A percentile compares a stretch with the other conserved stretches of the same genome.
phyloP scores from a whole-genome alignment of 2,888 invertebrate genomes.

The Xanthia togata region DNA sequence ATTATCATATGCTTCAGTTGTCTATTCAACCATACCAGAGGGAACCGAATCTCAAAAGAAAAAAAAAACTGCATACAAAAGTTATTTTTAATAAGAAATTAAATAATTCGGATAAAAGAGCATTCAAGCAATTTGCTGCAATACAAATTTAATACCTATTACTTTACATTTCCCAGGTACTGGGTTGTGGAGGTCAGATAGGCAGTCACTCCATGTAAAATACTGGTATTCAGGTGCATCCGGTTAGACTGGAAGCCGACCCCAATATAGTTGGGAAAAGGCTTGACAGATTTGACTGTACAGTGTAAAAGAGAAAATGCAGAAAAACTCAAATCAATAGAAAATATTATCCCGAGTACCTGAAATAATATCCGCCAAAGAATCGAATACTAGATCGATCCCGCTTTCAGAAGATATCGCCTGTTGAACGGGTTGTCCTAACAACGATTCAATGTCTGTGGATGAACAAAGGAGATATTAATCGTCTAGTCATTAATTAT shows the following conservation, averaged over 20 bases:
- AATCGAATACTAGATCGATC: slow-evolving; percentile 93
- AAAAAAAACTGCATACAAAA: not conserved
- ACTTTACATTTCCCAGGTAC: not conserved
- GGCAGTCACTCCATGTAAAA: no score
- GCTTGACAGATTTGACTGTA: no score
- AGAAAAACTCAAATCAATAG: not conserved
- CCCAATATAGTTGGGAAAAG: no score
- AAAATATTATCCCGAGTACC: slow-evolving; percentile 87
- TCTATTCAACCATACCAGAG: not conserved
- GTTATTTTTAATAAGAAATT: not conserved
- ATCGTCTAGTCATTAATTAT: slow-evolving; percentile 39
- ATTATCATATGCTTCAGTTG: not conserved
- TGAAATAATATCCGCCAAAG: slow-evolving; percentile 92
- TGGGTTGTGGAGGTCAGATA: no score
- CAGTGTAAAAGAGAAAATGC: not conserved
- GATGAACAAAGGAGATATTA: slow-evolving; percentile 55
- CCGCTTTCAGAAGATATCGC: slow-evolving; percentile 94
- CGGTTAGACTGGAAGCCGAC: no score
- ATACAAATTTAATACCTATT: not conserved
- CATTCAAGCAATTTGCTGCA: not conserved
- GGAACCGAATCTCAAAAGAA: no score
- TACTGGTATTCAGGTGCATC: no score
- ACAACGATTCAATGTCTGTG: slow-evolving; percentile 93
- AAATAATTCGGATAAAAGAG: no score
- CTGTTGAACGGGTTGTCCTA: slow-evolving; percentile 94